phyloP scores from a whole-genome alignment of 1,140 invertebrate species.

The Trachelipus rathkii region DNA sequence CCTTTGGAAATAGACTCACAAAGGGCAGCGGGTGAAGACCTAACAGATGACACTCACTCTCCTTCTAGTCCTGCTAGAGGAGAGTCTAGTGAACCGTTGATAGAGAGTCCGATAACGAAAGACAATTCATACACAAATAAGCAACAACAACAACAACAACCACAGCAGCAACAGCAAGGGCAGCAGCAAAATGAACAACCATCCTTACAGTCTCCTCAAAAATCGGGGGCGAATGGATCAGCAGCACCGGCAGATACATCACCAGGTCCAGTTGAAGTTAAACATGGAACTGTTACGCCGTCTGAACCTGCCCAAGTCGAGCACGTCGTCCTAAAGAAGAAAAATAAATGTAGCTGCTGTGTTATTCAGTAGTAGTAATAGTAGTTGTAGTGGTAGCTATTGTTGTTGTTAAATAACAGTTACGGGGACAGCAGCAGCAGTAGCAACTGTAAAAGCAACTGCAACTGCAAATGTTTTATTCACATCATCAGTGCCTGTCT shows the following conservation, averaged over 20 bases:
- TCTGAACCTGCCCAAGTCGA: slow-evolving; percentile 67
- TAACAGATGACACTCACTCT: slow-evolving; percentile 10
- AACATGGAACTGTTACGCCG: slow-evolving; percentile 64
- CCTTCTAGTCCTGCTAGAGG: slow-evolving; percentile 3
- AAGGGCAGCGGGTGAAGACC: slow-evolving; percentile 14
- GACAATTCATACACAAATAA: slow-evolving; percentile 24
- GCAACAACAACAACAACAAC: slow-evolving; percentile 4
- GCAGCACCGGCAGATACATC: slow-evolving; percentile 48
- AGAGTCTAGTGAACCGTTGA: slow-evolving; percentile 6
- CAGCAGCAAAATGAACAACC: slow-evolving; percentile 2
- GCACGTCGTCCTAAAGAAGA: slow-evolving; percentile 81
- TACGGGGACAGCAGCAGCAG: too few relatives aligned
- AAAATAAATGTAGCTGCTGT: slow-evolving; percentile 84
- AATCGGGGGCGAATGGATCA: slow-evolving; percentile 48
- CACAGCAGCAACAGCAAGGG: neutral
- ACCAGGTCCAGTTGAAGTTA: slow-evolving; percentile 64
- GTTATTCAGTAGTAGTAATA: slow-evolving; percentile 67
- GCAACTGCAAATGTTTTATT: neutral
- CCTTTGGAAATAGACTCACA: slow-evolving; percentile 59
- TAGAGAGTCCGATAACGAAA: slow-evolving; percentile 23
- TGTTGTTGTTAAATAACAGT: too few relatives aligned
- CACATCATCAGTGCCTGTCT: slow-evolving; percentile 8
- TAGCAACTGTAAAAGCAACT: too few relatives aligned
- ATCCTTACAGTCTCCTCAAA: slow-evolving; percentile 40
- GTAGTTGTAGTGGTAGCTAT: neutral